These are phyloP conservation scores for Eueides isabella DNA, from an alignment of 1,140 invertebrate species.

Conservation along the genomic window DNA sequence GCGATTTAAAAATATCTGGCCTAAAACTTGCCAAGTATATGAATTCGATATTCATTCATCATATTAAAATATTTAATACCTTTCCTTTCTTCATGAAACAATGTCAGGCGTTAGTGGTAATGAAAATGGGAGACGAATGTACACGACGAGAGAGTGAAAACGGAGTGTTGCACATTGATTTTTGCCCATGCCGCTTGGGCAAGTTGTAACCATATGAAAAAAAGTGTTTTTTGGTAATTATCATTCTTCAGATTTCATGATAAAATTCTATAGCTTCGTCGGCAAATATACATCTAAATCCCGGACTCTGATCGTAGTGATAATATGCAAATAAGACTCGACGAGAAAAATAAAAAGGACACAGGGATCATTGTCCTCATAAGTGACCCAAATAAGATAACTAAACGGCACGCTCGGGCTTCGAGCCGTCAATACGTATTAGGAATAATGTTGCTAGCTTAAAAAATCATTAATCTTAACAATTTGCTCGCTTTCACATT, in stretches of 20 bases:
- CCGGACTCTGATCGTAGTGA: slow-evolving; percentile 65
- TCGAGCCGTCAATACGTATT: slow-evolving; percentile 71
- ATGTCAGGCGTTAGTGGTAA: too few relatives aligned
- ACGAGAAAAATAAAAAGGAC: slow-evolving; percentile 75
- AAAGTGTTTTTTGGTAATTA: slow-evolving; percentile 33
- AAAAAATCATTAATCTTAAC: slow-evolving; percentile 57
- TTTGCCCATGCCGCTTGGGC: neutral
- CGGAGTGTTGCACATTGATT: too few relatives aligned
- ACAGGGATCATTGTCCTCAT: slow-evolving; percentile 66
- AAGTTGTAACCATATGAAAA: neutral
- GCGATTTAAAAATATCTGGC: neutral
- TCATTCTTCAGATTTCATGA: slow-evolving; percentile 52
- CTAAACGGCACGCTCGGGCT: slow-evolving; percentile 58
- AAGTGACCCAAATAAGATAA: slow-evolving; percentile 78
- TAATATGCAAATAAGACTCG: slow-evolving; percentile 72
- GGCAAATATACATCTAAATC: slow-evolving; percentile 72
- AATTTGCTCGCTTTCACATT: slow-evolving; percentile 19
- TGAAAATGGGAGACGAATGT: too few relatives aligned
- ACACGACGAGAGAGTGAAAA: too few relatives aligned
- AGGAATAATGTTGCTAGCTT: slow-evolving; percentile 72
- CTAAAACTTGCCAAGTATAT: too few relatives aligned
- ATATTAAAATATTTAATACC: too few relatives aligned
- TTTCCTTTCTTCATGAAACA: too few relatives aligned
- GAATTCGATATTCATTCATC: neutral
- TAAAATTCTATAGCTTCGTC: slow-evolving; percentile 67